These are phyloP conservation scores for Presbytis comata DNA, from an alignment of 2,797 vertebrate genomes.

Conservation along the genomic window DNA sequence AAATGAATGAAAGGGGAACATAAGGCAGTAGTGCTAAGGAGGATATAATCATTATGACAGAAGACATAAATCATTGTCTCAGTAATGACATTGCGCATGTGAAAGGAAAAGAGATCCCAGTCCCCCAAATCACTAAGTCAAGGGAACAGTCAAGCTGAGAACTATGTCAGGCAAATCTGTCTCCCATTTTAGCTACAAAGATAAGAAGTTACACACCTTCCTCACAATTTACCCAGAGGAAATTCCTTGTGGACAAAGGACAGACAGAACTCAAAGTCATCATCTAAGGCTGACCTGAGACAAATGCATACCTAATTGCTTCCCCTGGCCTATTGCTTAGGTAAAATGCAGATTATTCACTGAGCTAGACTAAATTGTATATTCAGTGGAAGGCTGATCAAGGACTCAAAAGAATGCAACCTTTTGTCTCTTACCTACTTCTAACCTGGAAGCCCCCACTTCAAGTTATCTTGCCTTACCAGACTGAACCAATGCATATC, in stretches of 20 bases:
- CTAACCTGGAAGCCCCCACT: background rate
- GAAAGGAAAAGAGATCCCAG: background rate
- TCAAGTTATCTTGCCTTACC: background rate
- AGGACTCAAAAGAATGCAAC: background rate
- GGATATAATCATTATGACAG: background rate
- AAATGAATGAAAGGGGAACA: background rate
- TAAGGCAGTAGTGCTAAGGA: background rate
- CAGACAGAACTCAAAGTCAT: background rate
- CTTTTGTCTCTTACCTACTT: background rate
- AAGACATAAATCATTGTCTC: background rate
- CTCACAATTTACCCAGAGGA: background rate
- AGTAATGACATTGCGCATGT: background rate
- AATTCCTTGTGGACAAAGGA: background rate
- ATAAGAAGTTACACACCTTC: background rate
- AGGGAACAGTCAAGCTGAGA: background rate
- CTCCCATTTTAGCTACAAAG: background rate
- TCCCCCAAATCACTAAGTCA: background rate
- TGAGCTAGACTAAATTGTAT: background rate
- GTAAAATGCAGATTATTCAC: background rate
- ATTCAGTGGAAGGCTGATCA: background rate
- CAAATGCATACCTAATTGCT: background rate
- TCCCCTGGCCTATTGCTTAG: background rate
- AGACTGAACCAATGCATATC: background rate
- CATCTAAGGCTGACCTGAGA: background rate
- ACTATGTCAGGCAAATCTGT: background rate